phyloP scores from a whole-genome alignment of 2,888 invertebrate species.

The Listrodromus nycthemerus region DNA sequence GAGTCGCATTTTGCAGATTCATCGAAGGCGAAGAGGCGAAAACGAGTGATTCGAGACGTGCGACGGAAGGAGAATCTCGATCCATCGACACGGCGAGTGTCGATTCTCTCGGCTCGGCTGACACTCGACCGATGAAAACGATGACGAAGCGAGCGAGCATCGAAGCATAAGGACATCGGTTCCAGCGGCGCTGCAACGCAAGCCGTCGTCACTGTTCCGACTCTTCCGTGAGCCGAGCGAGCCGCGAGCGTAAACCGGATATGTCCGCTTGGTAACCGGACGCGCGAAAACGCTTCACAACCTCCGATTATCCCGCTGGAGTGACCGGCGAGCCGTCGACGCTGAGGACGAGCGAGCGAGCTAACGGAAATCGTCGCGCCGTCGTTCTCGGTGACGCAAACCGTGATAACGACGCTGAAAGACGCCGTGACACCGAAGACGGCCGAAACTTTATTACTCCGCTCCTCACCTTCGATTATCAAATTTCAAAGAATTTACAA shows the following conservation, averaged over 20 bases:
- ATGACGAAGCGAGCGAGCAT: conserved; percentile 29
- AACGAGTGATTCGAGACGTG: not conserved
- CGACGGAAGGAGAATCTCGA: conserved; percentile 6
- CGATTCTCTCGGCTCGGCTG: conserved; percentile 14
- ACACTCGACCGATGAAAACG: conserved; percentile 35
- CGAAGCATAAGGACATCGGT: conserved; percentile 19
- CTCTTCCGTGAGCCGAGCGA: conserved; percentile 36
- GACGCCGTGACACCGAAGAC: conserved; percentile 9
- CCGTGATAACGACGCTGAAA: conserved; percentile 55
- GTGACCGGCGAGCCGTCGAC: conserved; percentile 25
- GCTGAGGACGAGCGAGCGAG: conserved; percentile 25
- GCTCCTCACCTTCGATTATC: conserved; percentile 1
- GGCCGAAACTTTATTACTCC: conserved; percentile 1
- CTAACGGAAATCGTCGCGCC: conserved; percentile 58
- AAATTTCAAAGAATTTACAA: not conserved
- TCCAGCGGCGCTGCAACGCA: not conserved
- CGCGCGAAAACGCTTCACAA: conserved; percentile 69
- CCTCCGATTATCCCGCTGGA: conserved; percentile 51
- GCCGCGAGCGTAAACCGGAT: conserved; percentile 66
- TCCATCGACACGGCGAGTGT: conserved; percentile 27
- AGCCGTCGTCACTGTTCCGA: conserved; percentile 29
- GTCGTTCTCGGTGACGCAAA: conserved; percentile 48
- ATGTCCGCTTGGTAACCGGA: conserved; percentile 72
- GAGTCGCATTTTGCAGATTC: conserved; percentile 2
- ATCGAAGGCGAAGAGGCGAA: not conserved